phyloP scores from a whole-genome alignment of 1,140 invertebrate species.

The Musca vetustissima region DNA sequence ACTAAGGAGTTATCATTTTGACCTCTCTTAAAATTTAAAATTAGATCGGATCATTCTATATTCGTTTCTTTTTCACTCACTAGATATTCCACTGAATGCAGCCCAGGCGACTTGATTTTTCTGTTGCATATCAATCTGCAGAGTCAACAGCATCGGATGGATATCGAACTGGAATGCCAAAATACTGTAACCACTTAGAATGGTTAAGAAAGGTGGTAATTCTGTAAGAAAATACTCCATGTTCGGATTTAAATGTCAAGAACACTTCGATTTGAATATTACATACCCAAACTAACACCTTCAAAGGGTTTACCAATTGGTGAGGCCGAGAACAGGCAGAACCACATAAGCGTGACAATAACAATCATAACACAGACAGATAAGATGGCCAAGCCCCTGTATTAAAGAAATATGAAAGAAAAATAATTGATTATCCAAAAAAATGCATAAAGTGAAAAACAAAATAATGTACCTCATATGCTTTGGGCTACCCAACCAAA shows the following conservation, averaged over 20 bases:
- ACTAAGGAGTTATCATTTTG: no score
- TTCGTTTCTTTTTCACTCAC: constrained; percentile 59
- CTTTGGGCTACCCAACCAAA: constrained; percentile 80
- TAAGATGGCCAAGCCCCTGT: constrained; percentile 61
- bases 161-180: constrained; percentile 77
- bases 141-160: constrained; percentile 75
- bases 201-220: constrained; percentile 54
- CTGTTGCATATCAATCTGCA: constrained; percentile 78
- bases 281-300: constrained; percentile 41
- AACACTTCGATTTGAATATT: background rate
- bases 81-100: constrained; percentile 65
- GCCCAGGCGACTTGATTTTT: constrained; percentile 66
- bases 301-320: constrained; percentile 44
- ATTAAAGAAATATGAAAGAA: background rate
- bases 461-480: constrained; percentile 77
- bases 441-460: background rate
- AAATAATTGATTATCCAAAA: background rate
- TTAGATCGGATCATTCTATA: no score
- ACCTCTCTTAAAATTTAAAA: no score
- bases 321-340: constrained; percentile 41
- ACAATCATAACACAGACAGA: constrained; percentile 62
- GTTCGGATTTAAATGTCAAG: background rate
- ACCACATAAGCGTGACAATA: constrained; percentile 62
- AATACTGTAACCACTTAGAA: constrained; percentile 62
- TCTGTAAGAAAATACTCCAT: constrained; percentile 33